Evolutionary conservation across 2,113 vertebrate species (phyloP).

Genomic region (Spilogale gracilis): DNA sequence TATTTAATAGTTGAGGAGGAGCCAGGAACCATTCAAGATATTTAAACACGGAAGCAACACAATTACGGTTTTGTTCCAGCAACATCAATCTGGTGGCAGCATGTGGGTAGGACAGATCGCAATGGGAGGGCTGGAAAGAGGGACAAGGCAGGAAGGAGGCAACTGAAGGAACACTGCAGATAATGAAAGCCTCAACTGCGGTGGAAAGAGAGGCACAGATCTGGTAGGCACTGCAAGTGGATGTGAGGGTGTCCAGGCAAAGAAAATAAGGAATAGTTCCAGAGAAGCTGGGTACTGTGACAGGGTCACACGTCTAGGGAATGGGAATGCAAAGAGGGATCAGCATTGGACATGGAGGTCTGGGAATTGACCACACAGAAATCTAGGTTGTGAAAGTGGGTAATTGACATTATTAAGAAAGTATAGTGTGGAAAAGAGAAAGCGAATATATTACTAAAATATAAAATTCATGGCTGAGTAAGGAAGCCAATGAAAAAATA

Average conservation of each 20-base stretch:
- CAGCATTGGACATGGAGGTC: background rate
- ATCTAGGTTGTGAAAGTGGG: background rate
- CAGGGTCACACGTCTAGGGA: background rate
- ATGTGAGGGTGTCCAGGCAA: background rate
- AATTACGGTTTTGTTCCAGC: conserved; percentile 27
- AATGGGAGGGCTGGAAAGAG: background rate
- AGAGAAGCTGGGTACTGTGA: background rate
- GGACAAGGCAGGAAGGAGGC: background rate
- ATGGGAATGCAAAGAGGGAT: background rate
- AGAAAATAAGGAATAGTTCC: conserved; percentile 35
- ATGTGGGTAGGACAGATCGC: background rate
- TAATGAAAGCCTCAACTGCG: conserved; percentile 18
- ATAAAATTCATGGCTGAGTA: background rate
- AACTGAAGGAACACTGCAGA: background rate
- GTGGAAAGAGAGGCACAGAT: background rate
- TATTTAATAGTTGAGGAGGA: conserved; percentile 55
- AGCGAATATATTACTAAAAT: background rate
- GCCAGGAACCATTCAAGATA: conserved; percentile 36
- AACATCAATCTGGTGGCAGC: background rate
- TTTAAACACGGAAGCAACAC: conserved; percentile 36
- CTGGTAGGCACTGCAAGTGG: background rate
- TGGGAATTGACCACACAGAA: background rate
- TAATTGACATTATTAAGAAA: background rate
- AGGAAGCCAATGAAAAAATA: background rate
- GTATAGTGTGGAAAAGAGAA: background rate